Conservation (phyloP, 2,888 invertebrate genomes). For the Timema cristinae region DNA sequence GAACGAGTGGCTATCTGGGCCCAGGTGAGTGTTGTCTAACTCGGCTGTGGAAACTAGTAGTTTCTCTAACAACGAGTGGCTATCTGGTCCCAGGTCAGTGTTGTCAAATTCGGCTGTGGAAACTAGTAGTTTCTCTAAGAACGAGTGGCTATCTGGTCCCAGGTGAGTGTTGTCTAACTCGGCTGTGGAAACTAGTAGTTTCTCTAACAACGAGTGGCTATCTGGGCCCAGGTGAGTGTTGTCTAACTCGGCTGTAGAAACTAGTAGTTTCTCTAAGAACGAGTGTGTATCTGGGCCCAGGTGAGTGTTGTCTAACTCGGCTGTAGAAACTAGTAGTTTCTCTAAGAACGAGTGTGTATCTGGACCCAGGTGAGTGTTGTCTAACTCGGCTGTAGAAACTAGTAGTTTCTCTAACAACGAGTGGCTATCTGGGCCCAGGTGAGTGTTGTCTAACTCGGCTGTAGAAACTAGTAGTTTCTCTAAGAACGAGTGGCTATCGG, state of each 20-base stretch:
- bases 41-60: neutral
- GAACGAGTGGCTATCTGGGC: too few species aligned
- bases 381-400: neutral
- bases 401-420: too few species aligned
- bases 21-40: slow-evolving; percentile 62
- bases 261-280: too few species aligned
- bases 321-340: neutral
- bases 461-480: too few species aligned
- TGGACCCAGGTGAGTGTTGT: slow-evolving; percentile 70
- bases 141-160: too few species aligned
- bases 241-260: neutral
- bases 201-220: too few species aligned
- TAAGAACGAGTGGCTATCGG: too few species aligned
- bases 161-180: slow-evolving; percentile 58
- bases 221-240: slow-evolving; percentile 78
- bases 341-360: too few species aligned
- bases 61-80: too few species aligned
- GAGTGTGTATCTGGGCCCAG: too few species aligned
- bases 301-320: slow-evolving; percentile 52
- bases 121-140: too few species aligned
- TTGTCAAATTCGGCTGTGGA: neutral
- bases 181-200: neutral
- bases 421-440: too few species aligned
- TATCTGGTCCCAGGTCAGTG: slow-evolving; percentile 84
- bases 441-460: slow-evolving; percentile 42